Percentiles rank a stretch among this genome's conserved stretches.
Conservation (phyloP, 1,140 invertebrate species). For the Physella acuta region DNA sequence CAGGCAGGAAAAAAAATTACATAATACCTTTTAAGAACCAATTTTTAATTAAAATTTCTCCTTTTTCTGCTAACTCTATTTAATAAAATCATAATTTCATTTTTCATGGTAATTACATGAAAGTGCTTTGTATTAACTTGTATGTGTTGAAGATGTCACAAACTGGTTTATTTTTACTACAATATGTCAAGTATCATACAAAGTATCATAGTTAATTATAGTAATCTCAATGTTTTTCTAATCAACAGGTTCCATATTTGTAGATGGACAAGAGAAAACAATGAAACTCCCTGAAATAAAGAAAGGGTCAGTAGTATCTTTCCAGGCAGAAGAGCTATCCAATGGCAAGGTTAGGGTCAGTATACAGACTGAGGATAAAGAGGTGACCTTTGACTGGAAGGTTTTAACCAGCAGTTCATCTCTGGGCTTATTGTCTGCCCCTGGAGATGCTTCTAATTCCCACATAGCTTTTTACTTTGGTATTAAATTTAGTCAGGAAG, state of each 20-base stretch:
- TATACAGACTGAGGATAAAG: conserved; percentile 49
- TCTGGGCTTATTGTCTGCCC: background rate
- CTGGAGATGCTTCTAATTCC: background rate
- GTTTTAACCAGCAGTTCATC: conserved; percentile 6
- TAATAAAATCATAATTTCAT: no score
- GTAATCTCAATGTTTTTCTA: background rate
- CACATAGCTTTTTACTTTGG: conserved; percentile 19
- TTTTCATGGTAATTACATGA: no score
- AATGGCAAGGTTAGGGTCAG: conserved; percentile 52
- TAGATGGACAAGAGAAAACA: conserved; percentile 55
- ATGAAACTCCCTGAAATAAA: conserved; percentile 47
- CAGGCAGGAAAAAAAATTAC: no score
- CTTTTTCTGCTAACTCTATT: no score
- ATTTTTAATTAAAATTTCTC: no score
- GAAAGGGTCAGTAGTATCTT: conserved; percentile 46
- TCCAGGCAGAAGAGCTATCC: conserved; percentile 47
- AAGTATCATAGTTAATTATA: background rate
- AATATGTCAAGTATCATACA: background rate
- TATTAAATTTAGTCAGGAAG: conserved; percentile 24
- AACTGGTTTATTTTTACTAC: no score
- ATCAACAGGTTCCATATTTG: conserved; percentile 50
- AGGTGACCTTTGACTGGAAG: conserved; percentile 56
- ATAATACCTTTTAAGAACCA: no score
- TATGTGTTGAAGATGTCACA: no score
- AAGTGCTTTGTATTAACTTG: no score